These are phyloP conservation scores for Caenorhabditis doughertyi DNA, from an alignment of 2,888 invertebrate genomes.

Conservation along the genomic window DNA sequence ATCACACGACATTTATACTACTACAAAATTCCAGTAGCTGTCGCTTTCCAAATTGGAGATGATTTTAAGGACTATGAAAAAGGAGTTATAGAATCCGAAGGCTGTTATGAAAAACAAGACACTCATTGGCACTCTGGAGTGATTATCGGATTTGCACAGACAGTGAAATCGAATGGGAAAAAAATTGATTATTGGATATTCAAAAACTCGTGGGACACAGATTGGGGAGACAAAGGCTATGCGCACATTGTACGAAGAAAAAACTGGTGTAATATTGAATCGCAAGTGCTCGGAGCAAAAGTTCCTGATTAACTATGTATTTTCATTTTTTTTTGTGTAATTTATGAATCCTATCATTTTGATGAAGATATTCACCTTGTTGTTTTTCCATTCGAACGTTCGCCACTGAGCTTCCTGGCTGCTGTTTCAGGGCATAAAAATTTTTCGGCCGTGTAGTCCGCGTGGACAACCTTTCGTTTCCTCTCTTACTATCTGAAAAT, in stretches of 20 bases:
- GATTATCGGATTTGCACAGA: conserved; percentile 42
- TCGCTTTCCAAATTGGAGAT: conserved; percentile 19
- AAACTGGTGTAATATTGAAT: conserved; percentile 44
- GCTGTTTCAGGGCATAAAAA: neutral
- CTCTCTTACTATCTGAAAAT: neutral
- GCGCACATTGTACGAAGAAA: neutral
- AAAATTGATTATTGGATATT: conserved; percentile 31
- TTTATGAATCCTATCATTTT: neutral
- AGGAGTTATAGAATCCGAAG: neutral
- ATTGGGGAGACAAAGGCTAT: conserved; percentile 43
- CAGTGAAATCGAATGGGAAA: neutral
- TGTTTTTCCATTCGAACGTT: neutral
- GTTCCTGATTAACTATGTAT: conserved; percentile 20
- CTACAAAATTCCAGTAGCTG: conserved; percentile 40
- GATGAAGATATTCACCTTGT: neutral
- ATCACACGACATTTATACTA: conserved; percentile 15
- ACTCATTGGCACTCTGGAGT: conserved; percentile 42
- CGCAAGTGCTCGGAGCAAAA: neutral
- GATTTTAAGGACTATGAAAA: neutral
- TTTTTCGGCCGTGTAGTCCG: neutral
- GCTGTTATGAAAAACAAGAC: conserved; percentile 7
- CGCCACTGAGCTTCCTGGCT: neutral
- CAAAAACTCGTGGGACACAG: conserved; percentile 42
- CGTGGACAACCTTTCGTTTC: neutral
- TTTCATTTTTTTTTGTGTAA: too few species aligned